Percentiles rank a stretch among this genome's conserved stretches.
Evolutionary conservation across 2,888 invertebrate genomes (phyloP).

Genomic region (Microctonus hyperodae): DNA sequence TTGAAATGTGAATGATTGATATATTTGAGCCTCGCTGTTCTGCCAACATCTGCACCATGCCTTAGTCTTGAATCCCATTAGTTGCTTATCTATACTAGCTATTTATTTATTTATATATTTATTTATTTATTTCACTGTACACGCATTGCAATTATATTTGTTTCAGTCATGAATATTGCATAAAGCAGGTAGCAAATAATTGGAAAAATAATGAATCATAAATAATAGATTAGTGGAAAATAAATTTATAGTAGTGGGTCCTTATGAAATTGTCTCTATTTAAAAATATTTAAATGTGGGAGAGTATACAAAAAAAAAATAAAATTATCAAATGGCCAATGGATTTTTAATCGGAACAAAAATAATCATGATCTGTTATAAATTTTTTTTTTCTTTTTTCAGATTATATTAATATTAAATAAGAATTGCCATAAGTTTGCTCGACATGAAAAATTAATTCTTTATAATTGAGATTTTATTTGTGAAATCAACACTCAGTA

Average conservation of each 20-base stretch:
- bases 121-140: too few relatives aligned
- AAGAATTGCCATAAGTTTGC: slow-evolving; percentile 51
- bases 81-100: slow-evolving; percentile 22
- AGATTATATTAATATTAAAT: slow-evolving; percentile 47
- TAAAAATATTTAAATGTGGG: not conserved
- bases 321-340: slow-evolving; percentile 26
- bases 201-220: not conserved
- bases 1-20: not conserved
- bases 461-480: too few relatives aligned
- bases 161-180: not conserved
- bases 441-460: not conserved
- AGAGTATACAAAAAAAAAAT: not conserved
- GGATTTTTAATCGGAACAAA: slow-evolving; percentile 32
- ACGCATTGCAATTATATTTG: slow-evolving; percentile 1
- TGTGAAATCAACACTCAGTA: too few relatives aligned
- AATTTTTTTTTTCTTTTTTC: slow-evolving; percentile 44
- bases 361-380: slow-evolving; percentile 44
- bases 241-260: not conserved
- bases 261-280: slow-evolving; percentile 11
- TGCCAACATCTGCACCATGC: slow-evolving; percentile 27
- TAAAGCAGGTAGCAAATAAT: not conserved
- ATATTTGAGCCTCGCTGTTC: slow-evolving; percentile 15
- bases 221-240: not conserved
- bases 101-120: not conserved
- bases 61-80: slow-evolving; percentile 6